Base-by-base conservation (phyloP, 2,113 vertebrate genomes). In the Phylloscopus whistleri region DNA sequence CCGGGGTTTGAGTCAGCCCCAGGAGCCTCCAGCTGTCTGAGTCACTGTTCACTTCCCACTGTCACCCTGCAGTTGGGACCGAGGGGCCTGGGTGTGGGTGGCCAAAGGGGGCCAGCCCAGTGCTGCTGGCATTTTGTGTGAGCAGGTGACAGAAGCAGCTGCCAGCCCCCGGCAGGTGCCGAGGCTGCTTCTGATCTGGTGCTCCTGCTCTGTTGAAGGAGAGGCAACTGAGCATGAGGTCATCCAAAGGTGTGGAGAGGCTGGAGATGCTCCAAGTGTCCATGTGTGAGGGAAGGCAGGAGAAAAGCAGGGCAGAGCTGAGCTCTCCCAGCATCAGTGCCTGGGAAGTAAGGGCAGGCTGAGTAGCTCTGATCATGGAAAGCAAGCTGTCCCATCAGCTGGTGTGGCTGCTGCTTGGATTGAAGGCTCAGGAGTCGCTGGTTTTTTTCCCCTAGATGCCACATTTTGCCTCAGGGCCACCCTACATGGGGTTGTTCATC, bases 61-160 rank as follows among this genome's bases (percentile, higher is more conserved):
- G 18, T 39, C 67, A 63, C 67, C 48, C 84, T 73, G 68, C 78
- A 55, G 39, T 56, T 26, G 63, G 84, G 52, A 62, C 33, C 1
- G 1, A 4, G 2, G 60, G 69, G 16, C 13, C 14, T 1, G 14
- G 39, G 8, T 21, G 37, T 7, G 19, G 48, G 53, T 56, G 60
- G 55, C 6, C 3, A 0, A 30, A 28, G 53, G 13, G 48, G 60
- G 24, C 53, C 74, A 81, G 66, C 58, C 39, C 37, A 16, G 56
- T 4, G 11, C 31, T 3, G 27, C 23, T 16, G 70, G 31, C 2
- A 1, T 87, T 78, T 28, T 1, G 2, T 11, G 6, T 0, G 5
- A 33, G 81, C 75, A 77, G 49, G 26, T 79, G 80, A 63, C 37
- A 52, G 49, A 13, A 52, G 30, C n/a, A 60, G 30, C 60, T 28